Evolutionary conservation across 2,113 vertebrate genomes (phyloP).

Genomic region (Perca flavescens): DNA sequence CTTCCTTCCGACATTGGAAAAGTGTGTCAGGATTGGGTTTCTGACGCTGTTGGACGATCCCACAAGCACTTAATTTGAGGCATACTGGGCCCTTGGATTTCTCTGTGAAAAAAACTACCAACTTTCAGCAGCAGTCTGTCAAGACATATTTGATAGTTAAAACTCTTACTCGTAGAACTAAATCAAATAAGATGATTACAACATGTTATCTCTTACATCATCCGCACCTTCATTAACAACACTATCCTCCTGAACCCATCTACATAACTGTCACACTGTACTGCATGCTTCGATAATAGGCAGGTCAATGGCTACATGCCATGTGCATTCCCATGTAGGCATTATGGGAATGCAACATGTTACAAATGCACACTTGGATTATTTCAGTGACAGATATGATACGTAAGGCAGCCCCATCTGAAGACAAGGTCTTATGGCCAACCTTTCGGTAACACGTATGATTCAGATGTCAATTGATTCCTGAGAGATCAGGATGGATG

Average conservation of each 20-base stretch:
- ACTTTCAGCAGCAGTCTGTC: not conserved
- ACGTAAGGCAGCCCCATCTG: conserved; percentile 12
- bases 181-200: not conserved
- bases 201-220: not conserved
- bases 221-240: not conserved
- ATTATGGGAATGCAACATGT: not conserved
- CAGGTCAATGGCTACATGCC: conserved; percentile 1
- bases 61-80: not conserved
- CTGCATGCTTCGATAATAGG: not conserved
- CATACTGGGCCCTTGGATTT: not conserved
- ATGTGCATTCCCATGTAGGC: not conserved
- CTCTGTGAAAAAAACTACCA: not conserved
- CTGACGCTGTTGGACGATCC: not conserved
- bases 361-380: conserved; percentile 13
- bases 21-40: not conserved
- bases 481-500: conserved; percentile 5
- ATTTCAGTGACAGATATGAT: conserved; percentile 34
- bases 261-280: not conserved
- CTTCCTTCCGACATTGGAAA: not conserved
- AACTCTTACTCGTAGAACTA: not conserved
- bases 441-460: conserved; percentile 28
- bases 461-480: conserved; percentile 43
- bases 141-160: not conserved
- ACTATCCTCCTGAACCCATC: not conserved
- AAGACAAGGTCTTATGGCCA: conserved; percentile 15